Percentiles rank a stretch among this genome's conserved stretches.
phyloP scores from a whole-genome alignment of 2,888 invertebrate species.

The Agrilus cyanescens region DNA sequence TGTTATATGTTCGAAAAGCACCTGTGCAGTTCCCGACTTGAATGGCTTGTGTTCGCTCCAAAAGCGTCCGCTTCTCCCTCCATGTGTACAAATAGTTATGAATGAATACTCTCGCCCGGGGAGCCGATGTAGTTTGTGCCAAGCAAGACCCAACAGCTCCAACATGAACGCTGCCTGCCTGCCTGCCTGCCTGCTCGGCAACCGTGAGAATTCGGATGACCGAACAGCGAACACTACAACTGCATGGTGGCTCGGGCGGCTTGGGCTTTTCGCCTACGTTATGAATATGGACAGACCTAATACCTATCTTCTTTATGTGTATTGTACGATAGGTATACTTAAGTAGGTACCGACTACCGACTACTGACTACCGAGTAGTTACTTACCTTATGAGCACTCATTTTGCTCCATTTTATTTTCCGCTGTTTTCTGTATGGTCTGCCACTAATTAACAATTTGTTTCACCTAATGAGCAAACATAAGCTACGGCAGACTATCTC shows the following conservation, averaged over 20 bases:
- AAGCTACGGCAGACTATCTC: too few species aligned
- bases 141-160: constrained; percentile 7
- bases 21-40: constrained; percentile 23
- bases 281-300: too few species aligned
- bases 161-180: constrained; percentile 2
- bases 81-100: constrained; percentile 32
- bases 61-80: constrained; percentile 26
- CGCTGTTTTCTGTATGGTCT: too few species aligned
- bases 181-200: constrained; percentile 5
- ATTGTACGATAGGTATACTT: too few species aligned
- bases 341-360: too few species aligned
- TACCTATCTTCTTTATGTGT: too few species aligned
- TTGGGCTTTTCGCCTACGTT: constrained; percentile 4
- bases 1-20: constrained; percentile 16
- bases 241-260: constrained; percentile 7
- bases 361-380: too few species aligned
- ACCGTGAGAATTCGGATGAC: constrained; percentile 12
- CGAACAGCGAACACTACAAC: constrained; percentile 6
- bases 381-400: too few species aligned
- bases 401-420: too few species aligned
- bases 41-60: constrained; percentile 21
- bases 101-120: constrained; percentile 40
- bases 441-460: too few species aligned
- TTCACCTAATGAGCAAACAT: too few species aligned
- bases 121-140: constrained; percentile 16